A percentile compares a stretch with the other conserved stretches of the same genome.
Evolutionary conservation across 2,797 vertebrate species (phyloP).

Genomic region (Scolopax bukidnonensis): DNA sequence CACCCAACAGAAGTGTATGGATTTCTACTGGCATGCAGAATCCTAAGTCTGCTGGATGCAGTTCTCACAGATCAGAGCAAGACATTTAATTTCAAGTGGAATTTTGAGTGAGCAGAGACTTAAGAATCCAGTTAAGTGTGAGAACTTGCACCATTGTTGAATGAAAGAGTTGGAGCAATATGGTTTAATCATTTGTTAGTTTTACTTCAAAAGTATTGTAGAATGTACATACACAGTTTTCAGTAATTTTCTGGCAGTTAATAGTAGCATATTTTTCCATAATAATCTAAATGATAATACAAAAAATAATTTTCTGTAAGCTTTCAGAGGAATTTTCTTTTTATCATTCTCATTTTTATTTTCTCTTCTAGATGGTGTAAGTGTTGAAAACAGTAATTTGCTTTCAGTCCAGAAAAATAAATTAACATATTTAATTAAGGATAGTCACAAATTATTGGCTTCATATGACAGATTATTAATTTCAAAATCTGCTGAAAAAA

Average conservation of each 20-base stretch:
- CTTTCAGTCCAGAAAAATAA: neutral
- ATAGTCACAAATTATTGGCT: neutral
- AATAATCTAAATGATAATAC: neutral
- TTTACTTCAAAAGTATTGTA: neutral
- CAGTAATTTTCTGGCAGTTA: neutral
- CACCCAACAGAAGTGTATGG: neutral
- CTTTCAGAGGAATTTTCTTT: neutral
- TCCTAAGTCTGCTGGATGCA: accelerated
- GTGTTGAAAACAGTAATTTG: neutral
- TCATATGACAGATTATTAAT: neutral
- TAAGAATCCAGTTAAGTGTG: neutral
- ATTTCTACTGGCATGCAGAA: neutral
- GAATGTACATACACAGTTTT: neutral
- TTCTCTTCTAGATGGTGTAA: neutral
- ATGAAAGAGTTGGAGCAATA: neutral
- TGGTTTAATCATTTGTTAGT: neutral
- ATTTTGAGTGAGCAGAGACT: neutral
- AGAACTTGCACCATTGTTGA: neutral
- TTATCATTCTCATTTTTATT: neutral
- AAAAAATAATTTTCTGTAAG: neutral
- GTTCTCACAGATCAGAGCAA: neutral
- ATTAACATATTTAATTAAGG: neutral
- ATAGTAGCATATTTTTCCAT: neutral
- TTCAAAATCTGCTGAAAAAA: neutral
- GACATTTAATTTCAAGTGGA: neutral